These are phyloP conservation scores for Acanthaster planci DNA, from an alignment of 35 echinoderm and acorn worm species.

Conservation along the genomic window DNA sequence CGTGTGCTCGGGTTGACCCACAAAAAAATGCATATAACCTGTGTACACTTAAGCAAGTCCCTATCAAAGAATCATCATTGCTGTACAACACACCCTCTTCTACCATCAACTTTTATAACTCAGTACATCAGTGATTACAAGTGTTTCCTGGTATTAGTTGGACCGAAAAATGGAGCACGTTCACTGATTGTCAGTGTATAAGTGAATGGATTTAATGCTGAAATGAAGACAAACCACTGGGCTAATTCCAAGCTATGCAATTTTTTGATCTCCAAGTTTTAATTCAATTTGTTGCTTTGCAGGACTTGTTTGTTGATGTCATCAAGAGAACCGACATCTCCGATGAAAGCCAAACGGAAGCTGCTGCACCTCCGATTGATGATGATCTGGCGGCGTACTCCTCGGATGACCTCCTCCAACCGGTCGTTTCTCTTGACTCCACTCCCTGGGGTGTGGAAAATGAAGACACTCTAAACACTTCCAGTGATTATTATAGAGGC, in stretches of 20 bases:
- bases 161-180: not conserved
- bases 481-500: not conserved
- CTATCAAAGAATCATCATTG: too few species aligned
- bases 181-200: too few species aligned
- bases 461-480: not conserved
- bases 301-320: conserved; percentile 6
- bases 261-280: not conserved
- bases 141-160: not conserved
- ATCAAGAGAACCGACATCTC: not conserved
- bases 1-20: too few species aligned
- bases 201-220: not conserved
- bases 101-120: not conserved
- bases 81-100: not conserved
- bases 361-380: not conserved
- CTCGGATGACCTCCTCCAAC: not conserved
- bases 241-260: not conserved
- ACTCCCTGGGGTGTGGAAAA: not conserved
- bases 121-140: not conserved
- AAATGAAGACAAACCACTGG: not conserved
- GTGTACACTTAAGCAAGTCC: too few species aligned
- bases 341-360: not conserved
- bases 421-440: not conserved
- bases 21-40: too few species aligned
- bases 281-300: not conserved
- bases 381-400: not conserved